phyloP scores from a whole-genome alignment of 2,888 invertebrate species.

The Pseudococcus jackbeardsleyi region DNA sequence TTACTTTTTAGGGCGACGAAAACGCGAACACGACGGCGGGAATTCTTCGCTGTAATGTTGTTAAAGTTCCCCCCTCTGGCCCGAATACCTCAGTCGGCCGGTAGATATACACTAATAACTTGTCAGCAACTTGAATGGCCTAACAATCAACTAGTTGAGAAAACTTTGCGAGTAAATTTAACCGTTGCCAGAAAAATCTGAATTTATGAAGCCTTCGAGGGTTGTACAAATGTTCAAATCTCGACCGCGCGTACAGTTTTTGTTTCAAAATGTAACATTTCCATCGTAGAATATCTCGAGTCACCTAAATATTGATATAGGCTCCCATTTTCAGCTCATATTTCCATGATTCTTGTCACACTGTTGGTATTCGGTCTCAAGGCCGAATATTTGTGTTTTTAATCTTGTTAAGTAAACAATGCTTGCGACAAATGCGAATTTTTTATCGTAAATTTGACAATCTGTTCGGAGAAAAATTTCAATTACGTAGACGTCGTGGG shows the following conservation, averaged over 20 bases:
- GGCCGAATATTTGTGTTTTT: conserved; percentile 10
- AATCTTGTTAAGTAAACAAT: conserved; percentile 35
- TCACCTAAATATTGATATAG: background rate
- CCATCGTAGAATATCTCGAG: no score
- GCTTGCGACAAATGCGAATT: background rate
- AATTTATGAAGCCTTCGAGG: conserved; percentile 42
- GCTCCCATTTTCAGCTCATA: background rate
- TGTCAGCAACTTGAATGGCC: conserved; percentile 38
- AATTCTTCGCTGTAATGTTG: conserved; percentile 15
- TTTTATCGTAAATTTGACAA: background rate
- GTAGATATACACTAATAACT: conserved; percentile 34
- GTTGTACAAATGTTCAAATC: background rate
- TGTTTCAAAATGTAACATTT: background rate
- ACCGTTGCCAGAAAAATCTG: background rate
- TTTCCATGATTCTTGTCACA: background rate
- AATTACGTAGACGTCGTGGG: background rate
- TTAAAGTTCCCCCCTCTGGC: background rate
- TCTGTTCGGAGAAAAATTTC: background rate
- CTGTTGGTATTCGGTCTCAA: background rate
- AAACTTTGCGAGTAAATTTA: conserved; percentile 41
- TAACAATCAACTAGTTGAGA: conserved; percentile 44
- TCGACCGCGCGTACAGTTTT: background rate
- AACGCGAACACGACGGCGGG: background rate
- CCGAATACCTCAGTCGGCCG: background rate
- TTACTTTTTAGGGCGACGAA: conserved; percentile 43